A percentile compares a stretch with the other conserved stretches of the same genome.
Conservation (phyloP, 1,140 invertebrate species). For the Drosophila ogumai region DNA sequence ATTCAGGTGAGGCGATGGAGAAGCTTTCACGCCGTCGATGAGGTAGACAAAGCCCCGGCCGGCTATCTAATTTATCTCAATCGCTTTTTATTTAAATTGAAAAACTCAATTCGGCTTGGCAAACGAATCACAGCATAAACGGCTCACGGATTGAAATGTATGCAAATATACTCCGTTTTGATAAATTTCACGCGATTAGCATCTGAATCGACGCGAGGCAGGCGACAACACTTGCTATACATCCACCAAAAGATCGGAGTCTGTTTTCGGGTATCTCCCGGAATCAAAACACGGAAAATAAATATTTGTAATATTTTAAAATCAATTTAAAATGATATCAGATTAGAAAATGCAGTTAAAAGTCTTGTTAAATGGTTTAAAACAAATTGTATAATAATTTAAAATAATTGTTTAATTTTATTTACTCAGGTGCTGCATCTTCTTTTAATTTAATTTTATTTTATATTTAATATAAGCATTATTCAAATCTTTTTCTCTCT, state of each 20-base stretch:
- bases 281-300: constrained; percentile 21
- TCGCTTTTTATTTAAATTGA: constrained; percentile 78
- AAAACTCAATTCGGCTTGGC: constrained; percentile 57
- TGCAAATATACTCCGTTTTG: constrained; percentile 60
- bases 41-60: constrained; percentile 49
- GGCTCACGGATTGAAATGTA: constrained; percentile 45
- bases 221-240: constrained; percentile 62
- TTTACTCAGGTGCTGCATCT: no score
- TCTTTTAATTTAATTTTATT: neutral
- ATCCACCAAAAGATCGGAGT: neutral
- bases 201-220: constrained; percentile 65
- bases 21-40: constrained; percentile 60
- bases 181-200: constrained; percentile 80
- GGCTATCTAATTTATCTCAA: constrained; percentile 75
- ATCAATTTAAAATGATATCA: no score
- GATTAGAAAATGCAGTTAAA: neutral
- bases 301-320: neutral
- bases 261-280: constrained; percentile 28
- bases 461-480: no score
- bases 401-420: no score
- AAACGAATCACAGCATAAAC: constrained; percentile 33
- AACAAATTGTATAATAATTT: no score
- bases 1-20: constrained; percentile 39
- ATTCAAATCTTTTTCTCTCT: neutral
- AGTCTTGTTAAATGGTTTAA: no score